Evolutionary conservation across 2,797 vertebrate species (phyloP).

Genomic region (Lateolabrax maculatus): DNA sequence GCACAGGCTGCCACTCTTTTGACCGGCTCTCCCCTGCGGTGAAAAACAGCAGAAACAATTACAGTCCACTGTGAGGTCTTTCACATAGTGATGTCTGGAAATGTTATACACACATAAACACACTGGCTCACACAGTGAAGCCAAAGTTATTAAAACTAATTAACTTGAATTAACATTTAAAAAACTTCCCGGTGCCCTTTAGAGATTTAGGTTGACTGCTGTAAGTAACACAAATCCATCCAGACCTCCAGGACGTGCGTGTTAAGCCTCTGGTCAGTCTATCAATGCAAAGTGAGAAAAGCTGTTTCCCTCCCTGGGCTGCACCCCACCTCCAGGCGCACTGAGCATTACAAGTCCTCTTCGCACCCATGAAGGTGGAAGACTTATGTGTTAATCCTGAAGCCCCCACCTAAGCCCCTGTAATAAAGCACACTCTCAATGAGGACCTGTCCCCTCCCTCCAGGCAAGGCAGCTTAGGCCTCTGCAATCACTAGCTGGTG

Average conservation of each 20-base stretch:
- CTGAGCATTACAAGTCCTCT: constrained; percentile 76
- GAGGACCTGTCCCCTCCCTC: constrained; percentile 83
- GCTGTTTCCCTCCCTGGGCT: constrained; percentile 75
- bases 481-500: constrained; percentile 85
- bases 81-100: constrained; percentile 58
- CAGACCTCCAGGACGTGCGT: constrained; percentile 75
- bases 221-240: constrained; percentile 82
- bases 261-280: constrained; percentile 84
- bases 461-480: constrained; percentile 79
- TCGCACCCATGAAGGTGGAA: constrained; percentile 85
- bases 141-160: constrained; percentile 82
- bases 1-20: constrained; percentile 71
- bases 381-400: constrained; percentile 84
- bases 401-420: constrained; percentile 82
- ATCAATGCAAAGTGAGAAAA: constrained; percentile 84
- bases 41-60: constrained; percentile 72
- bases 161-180: constrained; percentile 83
- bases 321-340: constrained; percentile 73
- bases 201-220: constrained; percentile 79
- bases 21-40: constrained; percentile 65
- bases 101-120: constrained; percentile 73
- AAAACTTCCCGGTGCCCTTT: constrained; percentile 75
- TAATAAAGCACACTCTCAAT: constrained; percentile 88
- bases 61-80: constrained; percentile 67
- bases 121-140: constrained; percentile 45